A percentile compares a stretch with the other conserved stretches of the same genome.
Evolutionary conservation across 2,888 invertebrate genomes (phyloP).

Genomic region (Athrips mouffetella): DNA sequence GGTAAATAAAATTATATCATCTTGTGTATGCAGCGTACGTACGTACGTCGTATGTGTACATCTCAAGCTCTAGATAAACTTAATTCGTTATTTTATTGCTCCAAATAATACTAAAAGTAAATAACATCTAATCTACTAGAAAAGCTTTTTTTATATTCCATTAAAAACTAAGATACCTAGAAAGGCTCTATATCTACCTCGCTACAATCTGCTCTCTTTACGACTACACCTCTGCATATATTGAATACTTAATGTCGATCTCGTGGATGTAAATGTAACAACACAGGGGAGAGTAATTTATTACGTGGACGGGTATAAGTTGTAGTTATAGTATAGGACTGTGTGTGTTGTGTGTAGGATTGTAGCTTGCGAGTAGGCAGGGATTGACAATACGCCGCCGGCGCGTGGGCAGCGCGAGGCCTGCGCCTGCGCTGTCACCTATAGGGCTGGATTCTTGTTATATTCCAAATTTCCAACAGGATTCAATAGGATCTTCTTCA

Average conservation of each 20-base stretch:
- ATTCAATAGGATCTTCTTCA: no score
- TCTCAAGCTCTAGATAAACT: background rate
- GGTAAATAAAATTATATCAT: no score
- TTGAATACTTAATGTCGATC: no score
- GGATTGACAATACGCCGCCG: conserved; percentile 35
- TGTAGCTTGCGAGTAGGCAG: conserved; percentile 15
- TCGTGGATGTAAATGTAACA: conserved; percentile 8
- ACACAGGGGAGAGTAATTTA: conserved; percentile 4
- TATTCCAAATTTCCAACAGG: background rate
- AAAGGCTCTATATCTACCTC: background rate
- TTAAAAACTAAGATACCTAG: background rate
- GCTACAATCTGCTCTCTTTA: background rate
- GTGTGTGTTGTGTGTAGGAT: background rate
- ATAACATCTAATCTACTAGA: no score
- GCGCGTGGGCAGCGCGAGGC: conserved; percentile 47
- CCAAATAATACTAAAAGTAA: no score
- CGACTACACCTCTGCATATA: no score
- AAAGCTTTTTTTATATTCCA: no score
- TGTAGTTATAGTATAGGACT: background rate
- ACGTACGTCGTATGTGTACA: no score
- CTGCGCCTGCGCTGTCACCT: conserved; percentile 32
- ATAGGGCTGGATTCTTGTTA: conserved; percentile 31
- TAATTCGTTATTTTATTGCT: background rate
- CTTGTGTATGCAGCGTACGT: no score
- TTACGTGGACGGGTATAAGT: background rate